A percentile compares a stretch with the other conserved stretches of the same genome.
Evolutionary conservation across 2,113 vertebrate species (phyloP).

Genomic region (Pollachius pollachius): DNA sequence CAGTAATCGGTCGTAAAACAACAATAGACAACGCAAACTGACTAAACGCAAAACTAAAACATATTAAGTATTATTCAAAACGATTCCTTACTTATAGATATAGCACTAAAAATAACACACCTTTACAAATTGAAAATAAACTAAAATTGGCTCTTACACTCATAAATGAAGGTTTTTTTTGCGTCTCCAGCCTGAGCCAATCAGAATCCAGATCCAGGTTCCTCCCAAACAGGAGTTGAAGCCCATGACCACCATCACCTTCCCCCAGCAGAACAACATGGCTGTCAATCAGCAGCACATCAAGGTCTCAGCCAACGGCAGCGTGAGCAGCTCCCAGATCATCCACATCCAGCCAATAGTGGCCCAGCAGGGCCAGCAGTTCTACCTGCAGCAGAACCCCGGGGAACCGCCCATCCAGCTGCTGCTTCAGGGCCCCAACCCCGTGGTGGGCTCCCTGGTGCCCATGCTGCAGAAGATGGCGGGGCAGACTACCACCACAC

Average conservation of each 20-base stretch:
- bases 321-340: conserved; percentile 76
- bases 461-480: conserved; percentile 67
- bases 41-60: no score
- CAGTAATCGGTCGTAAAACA: no score
- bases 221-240: conserved; percentile 72
- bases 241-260: conserved; percentile 50
- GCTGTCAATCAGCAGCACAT: conserved; percentile 58
- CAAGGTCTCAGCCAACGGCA: conserved; percentile 65
- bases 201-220: conserved; percentile 83
- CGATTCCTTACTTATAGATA: no score
- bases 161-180: conserved; percentile 2
- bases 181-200: conserved; percentile 75
- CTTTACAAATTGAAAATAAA: no score
- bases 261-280: conserved; percentile 61
- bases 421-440: conserved; percentile 74
- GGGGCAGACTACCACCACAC: conserved; percentile 10
- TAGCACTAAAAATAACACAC: no score
- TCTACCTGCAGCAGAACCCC: conserved; percentile 70
- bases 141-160: no score
- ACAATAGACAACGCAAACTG: no score
- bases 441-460: conserved; percentile 64
- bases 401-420: conserved; percentile 75
- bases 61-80: no score
- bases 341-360: conserved; percentile 78
- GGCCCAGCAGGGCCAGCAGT: conserved; percentile 78